These are phyloP conservation scores for Leptarthrus brevirostris DNA, from an alignment of 2,888 invertebrate genomes.

Conservation along the genomic window DNA sequence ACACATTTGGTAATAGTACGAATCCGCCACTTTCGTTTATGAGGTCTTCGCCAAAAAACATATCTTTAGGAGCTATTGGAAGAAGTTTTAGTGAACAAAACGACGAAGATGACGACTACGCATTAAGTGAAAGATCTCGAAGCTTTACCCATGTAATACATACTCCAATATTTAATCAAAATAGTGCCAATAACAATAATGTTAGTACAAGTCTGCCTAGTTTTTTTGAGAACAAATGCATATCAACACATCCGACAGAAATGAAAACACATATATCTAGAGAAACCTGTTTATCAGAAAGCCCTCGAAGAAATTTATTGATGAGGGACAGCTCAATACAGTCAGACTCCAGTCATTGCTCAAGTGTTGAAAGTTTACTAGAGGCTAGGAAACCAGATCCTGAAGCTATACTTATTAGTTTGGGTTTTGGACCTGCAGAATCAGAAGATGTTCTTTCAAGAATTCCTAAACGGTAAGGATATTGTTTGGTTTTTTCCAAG, in stretches of 20 bases:
- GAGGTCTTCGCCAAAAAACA: conserved; percentile 38
- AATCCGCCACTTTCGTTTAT: not conserved
- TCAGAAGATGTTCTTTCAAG: conserved; percentile 78
- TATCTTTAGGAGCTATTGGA: conserved; percentile 54
- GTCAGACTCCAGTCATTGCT: conserved; percentile 74
- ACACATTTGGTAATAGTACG: not conserved
- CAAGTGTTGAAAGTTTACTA: conserved; percentile 83
- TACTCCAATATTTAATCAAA: conserved; percentile 15
- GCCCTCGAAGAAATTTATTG: conserved; percentile 55
- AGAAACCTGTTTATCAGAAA: conserved; percentile 41
- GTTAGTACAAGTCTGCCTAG: conserved; percentile 52
- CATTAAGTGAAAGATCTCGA: conserved; percentile 51
- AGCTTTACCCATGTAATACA: conserved; percentile 51
- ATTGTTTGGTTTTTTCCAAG: conserved; percentile 61
- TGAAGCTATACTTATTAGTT: conserved; percentile 84
- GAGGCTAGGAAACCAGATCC: conserved; percentile 89
- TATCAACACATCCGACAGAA: not conserved
- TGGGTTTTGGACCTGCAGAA: conserved; percentile 82
- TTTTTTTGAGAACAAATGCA: conserved; percentile 50
- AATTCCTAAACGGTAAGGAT: conserved; percentile 74
- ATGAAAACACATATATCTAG: conserved; percentile 17
- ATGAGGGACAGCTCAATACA: conserved; percentile 64
- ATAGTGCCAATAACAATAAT: conserved; percentile 34
- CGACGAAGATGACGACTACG: conserved; percentile 49
- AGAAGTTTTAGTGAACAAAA: conserved; percentile 56